Base-by-base conservation (phyloP, 1,140 invertebrate genomes). In the Sarcophaga bullata region DNA sequence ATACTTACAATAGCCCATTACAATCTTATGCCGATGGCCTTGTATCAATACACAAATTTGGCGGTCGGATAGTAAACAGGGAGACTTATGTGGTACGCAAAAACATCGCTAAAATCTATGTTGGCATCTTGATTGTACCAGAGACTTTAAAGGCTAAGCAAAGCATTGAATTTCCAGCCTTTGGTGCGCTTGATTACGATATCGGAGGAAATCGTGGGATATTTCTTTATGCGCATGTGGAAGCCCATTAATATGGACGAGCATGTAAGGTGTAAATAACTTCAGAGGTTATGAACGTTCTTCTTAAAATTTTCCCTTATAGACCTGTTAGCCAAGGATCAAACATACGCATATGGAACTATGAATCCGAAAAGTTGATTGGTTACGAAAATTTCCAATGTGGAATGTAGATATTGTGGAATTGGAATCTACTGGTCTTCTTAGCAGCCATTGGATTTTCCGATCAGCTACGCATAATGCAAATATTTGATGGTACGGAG, bases 321-420 rank as follows among this genome's bases (percentile, higher is more conserved):
- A 6, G 6, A 8, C 3, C n/a, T 50, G 82, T 6, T 50, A 90
- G 89, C 89, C 83, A 86, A 92, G 11, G 97, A 98, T 90, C 93
- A 95, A 81, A 96, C 47, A 93, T 98, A 50, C 92, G 95, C 73
- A 92, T 98, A 13, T 98, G 97, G 97, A 97, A 98, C 87, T 98
- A 96, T 85, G 94, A 97, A 87, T 95, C 93, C 0, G 92, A 93
- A 83, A 93, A 92, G 90, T 97, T 47, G 94, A 98, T 85, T 90
- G 97, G 87, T 92, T 94, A 68, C 96, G 96, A 86, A 93, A 95
- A 83, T 97, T 96, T 87, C 92, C 94, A 54, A 95, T 97, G 85
- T n/a, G n/a, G n/a, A 95, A 96, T 85, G 93, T 97, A 19, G 94
- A 93, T 85, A 94, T 93, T 83, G 92, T 97, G 8, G 94, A 95